These are phyloP conservation scores for Tholera decimalis DNA, from an alignment of 2,888 invertebrate genomes.

Conservation along the genomic window DNA sequence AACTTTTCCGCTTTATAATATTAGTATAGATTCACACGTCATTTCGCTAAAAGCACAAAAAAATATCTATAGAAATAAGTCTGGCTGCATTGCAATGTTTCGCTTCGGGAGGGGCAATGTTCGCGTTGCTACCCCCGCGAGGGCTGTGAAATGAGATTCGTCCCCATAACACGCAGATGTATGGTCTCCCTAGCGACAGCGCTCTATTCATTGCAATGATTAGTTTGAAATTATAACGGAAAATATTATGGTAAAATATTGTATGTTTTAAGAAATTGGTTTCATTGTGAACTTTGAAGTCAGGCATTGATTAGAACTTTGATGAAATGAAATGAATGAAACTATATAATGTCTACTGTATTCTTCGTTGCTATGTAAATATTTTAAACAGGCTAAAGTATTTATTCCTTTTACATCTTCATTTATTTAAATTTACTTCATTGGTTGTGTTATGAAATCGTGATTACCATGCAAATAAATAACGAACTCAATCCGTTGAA, in stretches of 20 bases:
- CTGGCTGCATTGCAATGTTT: conserved; percentile 55
- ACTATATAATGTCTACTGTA: no score
- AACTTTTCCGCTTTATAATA: no score
- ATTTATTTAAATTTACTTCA: background rate
- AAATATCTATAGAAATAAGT: conserved; percentile 39
- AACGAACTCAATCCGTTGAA: conserved; percentile 8
- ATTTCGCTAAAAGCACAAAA: conserved; percentile 34
- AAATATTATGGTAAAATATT: conserved; percentile 15
- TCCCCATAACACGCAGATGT: conserved; percentile 57
- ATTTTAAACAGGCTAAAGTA: background rate
- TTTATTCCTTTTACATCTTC: background rate
- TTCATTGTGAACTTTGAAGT: background rate
- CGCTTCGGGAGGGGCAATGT: conserved; percentile 41
- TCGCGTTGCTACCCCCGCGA: conserved; percentile 48
- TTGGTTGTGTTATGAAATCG: background rate
- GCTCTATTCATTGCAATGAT: conserved; percentile 48
- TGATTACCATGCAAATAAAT: conserved; percentile 10
- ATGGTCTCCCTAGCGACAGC: conserved; percentile 51
- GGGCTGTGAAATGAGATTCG: conserved; percentile 62
- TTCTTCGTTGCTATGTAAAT: background rate
- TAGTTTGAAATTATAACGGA: conserved; percentile 42
- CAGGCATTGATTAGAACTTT: background rate
- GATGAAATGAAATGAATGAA: no score
- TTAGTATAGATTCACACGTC: conserved; percentile 28
- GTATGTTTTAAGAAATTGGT: background rate